Evolutionary conservation across 1,140 invertebrate genomes (phyloP).

Genomic region (Dinoponera quadriceps): DNA sequence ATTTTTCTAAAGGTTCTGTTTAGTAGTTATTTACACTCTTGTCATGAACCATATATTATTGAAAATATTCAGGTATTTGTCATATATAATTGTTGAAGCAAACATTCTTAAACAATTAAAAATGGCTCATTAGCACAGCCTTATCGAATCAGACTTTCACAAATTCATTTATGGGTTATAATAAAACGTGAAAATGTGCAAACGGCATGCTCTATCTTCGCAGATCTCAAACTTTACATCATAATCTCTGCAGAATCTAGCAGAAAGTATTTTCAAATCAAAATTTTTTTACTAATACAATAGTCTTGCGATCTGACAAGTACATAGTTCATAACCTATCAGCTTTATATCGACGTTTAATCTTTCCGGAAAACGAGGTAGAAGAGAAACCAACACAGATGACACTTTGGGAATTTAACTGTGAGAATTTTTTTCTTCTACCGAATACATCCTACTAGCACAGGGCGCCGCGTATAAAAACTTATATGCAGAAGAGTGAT

Average conservation of each 20-base stretch:
- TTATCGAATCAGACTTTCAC: not conserved
- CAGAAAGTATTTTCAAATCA: too few relatives aligned
- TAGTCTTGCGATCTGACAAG: not conserved
- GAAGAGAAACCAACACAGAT: too few relatives aligned
- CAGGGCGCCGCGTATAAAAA: not conserved
- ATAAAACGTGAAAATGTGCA: not conserved
- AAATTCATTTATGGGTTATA: not conserved
- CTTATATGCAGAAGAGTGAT: not conserved
- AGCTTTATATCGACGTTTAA: too few relatives aligned
- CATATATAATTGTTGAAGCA: conserved; percentile 12
- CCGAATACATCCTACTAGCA: too few relatives aligned
- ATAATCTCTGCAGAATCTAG: too few relatives aligned
- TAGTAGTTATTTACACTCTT: not conserved
- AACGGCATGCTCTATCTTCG: too few relatives aligned
- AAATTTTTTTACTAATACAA: too few relatives aligned
- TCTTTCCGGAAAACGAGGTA: too few relatives aligned
- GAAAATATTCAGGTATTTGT: conserved; percentile 12
- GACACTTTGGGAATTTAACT: not conserved
- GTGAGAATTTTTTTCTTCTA: not conserved
- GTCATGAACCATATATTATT: conserved; percentile 22
- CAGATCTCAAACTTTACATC: too few relatives aligned
- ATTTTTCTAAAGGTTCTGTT: too few relatives aligned
- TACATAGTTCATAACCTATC: conserved; percentile 34
- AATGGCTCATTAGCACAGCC: not conserved
- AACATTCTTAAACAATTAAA: conserved; percentile 44